Evolutionary conservation across 2,888 invertebrate species (phyloP).

Genomic region (Herminia tarsipennalis): DNA sequence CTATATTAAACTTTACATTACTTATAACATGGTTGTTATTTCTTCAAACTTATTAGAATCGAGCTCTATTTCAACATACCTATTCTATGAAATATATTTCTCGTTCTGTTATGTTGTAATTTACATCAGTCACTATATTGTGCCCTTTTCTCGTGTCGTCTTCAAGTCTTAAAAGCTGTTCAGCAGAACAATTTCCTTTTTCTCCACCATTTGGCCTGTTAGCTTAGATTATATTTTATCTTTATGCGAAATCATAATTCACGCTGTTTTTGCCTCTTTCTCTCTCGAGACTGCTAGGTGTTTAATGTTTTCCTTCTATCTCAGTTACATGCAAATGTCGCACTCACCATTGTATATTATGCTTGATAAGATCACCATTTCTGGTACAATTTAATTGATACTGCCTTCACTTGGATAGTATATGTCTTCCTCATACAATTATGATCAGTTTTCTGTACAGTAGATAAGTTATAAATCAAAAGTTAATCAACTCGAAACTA

Average conservation of each 20-base stretch:
- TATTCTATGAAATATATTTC: constrained; percentile 37
- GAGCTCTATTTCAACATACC: neutral
- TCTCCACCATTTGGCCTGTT: constrained; percentile 77
- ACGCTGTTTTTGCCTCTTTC: constrained; percentile 75
- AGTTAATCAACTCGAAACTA: constrained; percentile 45
- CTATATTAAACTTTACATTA: too few species aligned
- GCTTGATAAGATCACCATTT: constrained; percentile 64
- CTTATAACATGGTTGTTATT: constrained; percentile 4
- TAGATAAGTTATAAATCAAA: constrained; percentile 39
- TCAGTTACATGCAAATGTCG: constrained; percentile 69
- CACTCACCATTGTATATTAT: constrained; percentile 70
- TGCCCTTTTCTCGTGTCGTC: constrained; percentile 64
- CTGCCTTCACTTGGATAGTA: constrained; percentile 32
- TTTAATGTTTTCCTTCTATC: constrained; percentile 72
- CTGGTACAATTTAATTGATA: constrained; percentile 61
- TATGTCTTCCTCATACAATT: constrained; percentile 18
- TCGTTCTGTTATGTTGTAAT: constrained; percentile 26
- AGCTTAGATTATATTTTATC: constrained; percentile 83
- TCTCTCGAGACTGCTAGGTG: constrained; percentile 66
- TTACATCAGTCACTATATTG: constrained; percentile 44
- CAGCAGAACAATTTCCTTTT: constrained; percentile 76
- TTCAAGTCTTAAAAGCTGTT: constrained; percentile 62
- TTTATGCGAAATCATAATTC: constrained; percentile 84
- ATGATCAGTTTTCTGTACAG: constrained; percentile 8
- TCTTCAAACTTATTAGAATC: constrained; percentile 2